Percentiles rank a stretch among this genome's conserved stretches.
Evolutionary conservation across 1,140 invertebrate genomes (phyloP).

Genomic region (Chrysomallon squamiferum): DNA sequence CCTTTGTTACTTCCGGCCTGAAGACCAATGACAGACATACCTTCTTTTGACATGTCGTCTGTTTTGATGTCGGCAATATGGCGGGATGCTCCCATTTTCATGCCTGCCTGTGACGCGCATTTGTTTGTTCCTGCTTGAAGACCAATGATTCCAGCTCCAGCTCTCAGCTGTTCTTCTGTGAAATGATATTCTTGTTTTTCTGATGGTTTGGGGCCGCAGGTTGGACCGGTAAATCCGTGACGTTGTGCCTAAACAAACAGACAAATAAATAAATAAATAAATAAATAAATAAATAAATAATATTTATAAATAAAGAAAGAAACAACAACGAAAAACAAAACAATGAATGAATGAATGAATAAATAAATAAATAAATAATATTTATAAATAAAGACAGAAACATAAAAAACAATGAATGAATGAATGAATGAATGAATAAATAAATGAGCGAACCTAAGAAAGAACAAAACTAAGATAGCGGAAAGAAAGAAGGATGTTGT

Average conservation of each 20-base stretch:
- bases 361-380: too few species aligned
- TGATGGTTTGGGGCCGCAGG: slow-evolving; percentile 85
- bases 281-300: too few species aligned
- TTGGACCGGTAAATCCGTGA: slow-evolving; percentile 46
- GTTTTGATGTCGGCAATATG: slow-evolving; percentile 58
- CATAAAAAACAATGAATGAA: too few species aligned
- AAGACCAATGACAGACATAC: slow-evolving; percentile 87
- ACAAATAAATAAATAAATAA: too few species aligned
- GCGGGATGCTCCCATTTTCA: slow-evolving; percentile 53
- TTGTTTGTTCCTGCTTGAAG: slow-evolving; percentile 78
- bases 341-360: too few species aligned
- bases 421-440: too few species aligned
- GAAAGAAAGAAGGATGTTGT: too few species aligned
- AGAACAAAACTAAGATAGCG: too few species aligned
- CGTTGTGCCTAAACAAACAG: slow-evolving; percentile 48
- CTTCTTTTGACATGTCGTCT: slow-evolving; percentile 61
- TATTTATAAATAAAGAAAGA: too few species aligned
- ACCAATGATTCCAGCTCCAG: slow-evolving; percentile 89
- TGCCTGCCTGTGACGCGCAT: slow-evolving; percentile 66
- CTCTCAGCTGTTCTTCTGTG: slow-evolving; percentile 87
- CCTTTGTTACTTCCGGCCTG: slow-evolving; percentile 93
- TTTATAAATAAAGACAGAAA: too few species aligned
- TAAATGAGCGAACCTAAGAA: too few species aligned
- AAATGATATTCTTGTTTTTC: slow-evolving; percentile 83
- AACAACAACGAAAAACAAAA: too few species aligned